Conservation (phyloP, 2,797 vertebrate species). For the Lithobates pipiens region DNA sequence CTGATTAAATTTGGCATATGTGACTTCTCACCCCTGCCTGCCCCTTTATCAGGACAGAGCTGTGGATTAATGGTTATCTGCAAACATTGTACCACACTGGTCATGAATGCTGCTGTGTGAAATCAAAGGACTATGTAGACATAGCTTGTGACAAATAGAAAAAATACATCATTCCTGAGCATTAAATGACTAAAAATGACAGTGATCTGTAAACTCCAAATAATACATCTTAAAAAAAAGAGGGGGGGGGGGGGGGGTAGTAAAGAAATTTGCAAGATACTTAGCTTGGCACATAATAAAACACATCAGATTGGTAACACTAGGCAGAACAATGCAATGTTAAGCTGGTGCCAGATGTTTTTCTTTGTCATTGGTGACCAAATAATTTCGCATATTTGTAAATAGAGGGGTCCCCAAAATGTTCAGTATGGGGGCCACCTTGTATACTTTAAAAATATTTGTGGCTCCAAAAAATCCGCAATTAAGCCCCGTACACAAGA, state of each 20-base stretch:
- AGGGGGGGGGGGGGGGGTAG: not conserved
- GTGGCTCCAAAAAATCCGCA: too few relatives aligned
- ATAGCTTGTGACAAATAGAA: not conserved
- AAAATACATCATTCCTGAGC: conserved; percentile 3
- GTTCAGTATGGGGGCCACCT: too few relatives aligned
- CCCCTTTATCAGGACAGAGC: conserved; percentile 45
- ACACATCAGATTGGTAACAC: too few relatives aligned
- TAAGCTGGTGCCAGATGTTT: too few relatives aligned
- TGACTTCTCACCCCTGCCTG: conserved; percentile 52
- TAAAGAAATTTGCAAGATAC: not conserved
- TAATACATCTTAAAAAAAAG: not conserved
- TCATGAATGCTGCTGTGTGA: conserved; percentile 7
- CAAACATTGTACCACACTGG: conserved; percentile 22
- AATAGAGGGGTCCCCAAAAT: too few relatives aligned
- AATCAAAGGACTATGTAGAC: not conserved
- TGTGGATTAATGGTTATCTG: conserved; percentile 40
- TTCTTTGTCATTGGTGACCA: too few relatives aligned
- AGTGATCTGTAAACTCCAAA: not conserved
- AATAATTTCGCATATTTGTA: too few relatives aligned
- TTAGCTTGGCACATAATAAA: not conserved
- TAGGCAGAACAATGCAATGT: too few relatives aligned
- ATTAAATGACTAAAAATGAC: conserved; percentile 14
- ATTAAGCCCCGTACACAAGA: too few relatives aligned
- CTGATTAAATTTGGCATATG: conserved; percentile 57
- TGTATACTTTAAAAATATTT: too few relatives aligned